Evolutionary conservation across 2,113 vertebrate genomes (phyloP).

Genomic region (Coptodon rendalli): DNA sequence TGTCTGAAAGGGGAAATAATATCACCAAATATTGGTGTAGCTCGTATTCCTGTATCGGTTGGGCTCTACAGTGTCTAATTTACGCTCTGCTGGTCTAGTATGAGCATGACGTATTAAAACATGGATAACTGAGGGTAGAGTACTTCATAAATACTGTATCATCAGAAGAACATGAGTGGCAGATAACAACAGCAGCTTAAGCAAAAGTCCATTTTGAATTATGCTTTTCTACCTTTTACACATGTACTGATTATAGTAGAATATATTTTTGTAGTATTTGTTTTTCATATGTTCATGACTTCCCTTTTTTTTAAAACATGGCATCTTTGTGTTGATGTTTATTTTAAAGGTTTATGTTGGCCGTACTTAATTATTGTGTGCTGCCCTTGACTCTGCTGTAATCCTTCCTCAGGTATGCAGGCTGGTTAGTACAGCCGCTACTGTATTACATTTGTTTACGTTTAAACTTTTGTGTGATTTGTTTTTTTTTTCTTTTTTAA

Average conservation of each 20-base stretch:
- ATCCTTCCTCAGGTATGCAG: constrained; percentile 18
- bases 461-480: constrained; percentile 23
- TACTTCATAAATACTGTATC: background rate
- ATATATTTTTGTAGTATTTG: background rate
- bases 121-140: background rate
- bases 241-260: background rate
- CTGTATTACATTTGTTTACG: background rate
- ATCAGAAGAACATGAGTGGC: background rate
- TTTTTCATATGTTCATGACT: background rate
- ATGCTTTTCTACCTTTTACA: background rate
- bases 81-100: background rate
- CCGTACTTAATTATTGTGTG: background rate
- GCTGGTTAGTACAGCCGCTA: background rate
- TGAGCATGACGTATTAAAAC: background rate
- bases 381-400: background rate
- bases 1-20: background rate
- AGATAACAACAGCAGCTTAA: background rate
- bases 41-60: background rate
- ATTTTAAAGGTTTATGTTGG: background rate
- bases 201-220: background rate
- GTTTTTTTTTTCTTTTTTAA: background rate
- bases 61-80: background rate
- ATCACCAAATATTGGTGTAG: background rate
- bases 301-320: background rate
- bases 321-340: background rate